phyloP scores from a whole-genome alignment of 2,888 invertebrate species.

The Junonia oenone region DNA sequence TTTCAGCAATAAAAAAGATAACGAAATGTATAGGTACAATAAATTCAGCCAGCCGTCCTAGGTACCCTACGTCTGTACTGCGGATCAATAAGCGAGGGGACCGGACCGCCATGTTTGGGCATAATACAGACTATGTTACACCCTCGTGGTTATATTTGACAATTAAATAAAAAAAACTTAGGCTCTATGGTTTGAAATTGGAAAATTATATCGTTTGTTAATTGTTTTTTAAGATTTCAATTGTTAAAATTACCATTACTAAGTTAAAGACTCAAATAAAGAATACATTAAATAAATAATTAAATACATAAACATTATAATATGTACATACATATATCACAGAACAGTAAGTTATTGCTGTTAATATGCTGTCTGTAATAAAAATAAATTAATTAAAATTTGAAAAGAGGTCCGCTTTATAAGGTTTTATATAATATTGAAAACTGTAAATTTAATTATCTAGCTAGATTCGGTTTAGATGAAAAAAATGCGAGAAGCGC shows the following conservation, averaged over 20 bases:
- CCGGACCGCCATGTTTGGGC: slow-evolving; percentile 35
- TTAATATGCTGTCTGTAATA: too few relatives aligned
- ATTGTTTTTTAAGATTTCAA: too few relatives aligned
- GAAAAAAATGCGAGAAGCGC: slow-evolving; percentile 29
- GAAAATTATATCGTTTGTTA: too few relatives aligned
- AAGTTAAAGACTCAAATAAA: too few relatives aligned
- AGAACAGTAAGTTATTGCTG: too few relatives aligned
- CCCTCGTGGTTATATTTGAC: slow-evolving; percentile 5
- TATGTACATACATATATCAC: too few relatives aligned
- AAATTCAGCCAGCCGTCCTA: slow-evolving; percentile 34
- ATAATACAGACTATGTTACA: slow-evolving; percentile 34
- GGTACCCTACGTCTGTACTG: slow-evolving; percentile 47
- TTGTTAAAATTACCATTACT: too few relatives aligned
- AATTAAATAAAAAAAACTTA: neutral
- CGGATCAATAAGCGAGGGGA: slow-evolving; percentile 60
- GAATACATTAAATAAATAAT: too few relatives aligned
- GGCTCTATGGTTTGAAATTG: too few relatives aligned
- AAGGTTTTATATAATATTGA: neutral
- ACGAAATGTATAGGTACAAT: slow-evolving; percentile 13
- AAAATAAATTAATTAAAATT: neutral
- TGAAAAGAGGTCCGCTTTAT: neutral
- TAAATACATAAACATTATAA: too few relatives aligned
- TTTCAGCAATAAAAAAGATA: slow-evolving; percentile 6
- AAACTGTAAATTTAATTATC: slow-evolving; percentile 30
- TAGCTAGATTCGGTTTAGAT: slow-evolving; percentile 10